Percentiles rank a stretch among this genome's conserved stretches.
phyloP scores from a whole-genome alignment of 2,888 invertebrate genomes.

The Eustalomyia histrio region DNA sequence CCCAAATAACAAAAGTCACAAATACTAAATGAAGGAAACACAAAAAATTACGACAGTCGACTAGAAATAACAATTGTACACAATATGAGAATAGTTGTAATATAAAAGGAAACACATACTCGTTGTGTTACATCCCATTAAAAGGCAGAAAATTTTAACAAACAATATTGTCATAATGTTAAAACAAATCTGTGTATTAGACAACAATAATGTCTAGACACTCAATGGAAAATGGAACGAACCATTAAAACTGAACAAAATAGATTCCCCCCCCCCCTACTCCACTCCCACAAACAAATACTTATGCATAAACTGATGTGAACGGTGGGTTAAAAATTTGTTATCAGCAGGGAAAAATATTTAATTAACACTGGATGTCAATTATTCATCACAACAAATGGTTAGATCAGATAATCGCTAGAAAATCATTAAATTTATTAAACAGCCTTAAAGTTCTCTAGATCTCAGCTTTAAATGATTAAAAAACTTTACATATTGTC shows the following conservation, averaged over 20 bases:
- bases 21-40: conserved; percentile 10
- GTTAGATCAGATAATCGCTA: too few relatives aligned
- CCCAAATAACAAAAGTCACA: conserved; percentile 19
- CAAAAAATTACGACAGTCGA: neutral
- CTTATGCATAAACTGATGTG: neutral
- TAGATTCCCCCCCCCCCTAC: too few relatives aligned
- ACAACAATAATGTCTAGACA: conserved; percentile 65
- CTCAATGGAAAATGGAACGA: conserved; percentile 42
- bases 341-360: too few relatives aligned
- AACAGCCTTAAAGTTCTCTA: too few relatives aligned
- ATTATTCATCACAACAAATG: too few relatives aligned
- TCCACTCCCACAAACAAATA: conserved; percentile 9
- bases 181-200: conserved; percentile 57
- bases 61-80: neutral
- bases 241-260: conserved; percentile 51
- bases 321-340: neutral
- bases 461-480: too few relatives aligned
- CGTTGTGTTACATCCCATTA: neutral
- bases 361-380: too few relatives aligned
- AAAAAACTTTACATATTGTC: too few relatives aligned
- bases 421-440: too few relatives aligned
- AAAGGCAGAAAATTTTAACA: conserved; percentile 32
- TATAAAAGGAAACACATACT: neutral
- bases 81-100: neutral
- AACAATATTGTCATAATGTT: conserved; percentile 42